Evolutionary conservation across 2,888 invertebrate species (phyloP), one percentile per base, ranked within the genome.

Genomic region (Meiosimyza decipiens): DNA sequence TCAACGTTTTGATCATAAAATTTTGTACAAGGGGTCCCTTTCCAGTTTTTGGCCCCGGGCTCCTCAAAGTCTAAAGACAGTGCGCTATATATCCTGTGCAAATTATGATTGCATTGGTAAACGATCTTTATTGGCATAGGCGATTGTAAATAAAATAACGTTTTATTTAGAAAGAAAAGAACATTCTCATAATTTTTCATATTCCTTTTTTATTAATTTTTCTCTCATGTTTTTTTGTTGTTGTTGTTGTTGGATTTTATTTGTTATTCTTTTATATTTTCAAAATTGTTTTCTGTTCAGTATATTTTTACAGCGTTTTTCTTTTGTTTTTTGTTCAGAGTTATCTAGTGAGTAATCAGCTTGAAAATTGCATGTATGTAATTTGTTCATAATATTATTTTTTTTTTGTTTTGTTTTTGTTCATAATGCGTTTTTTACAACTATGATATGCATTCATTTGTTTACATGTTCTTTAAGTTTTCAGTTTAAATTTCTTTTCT

Each of bases 391-490:
- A 57, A 68, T 72, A 55, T 49, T 71, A 22, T 71, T 75, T 72
- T 72, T 71, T 67, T 74, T 74, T 90, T 1, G 22, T 22, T 92
- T 92, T 92, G 65, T 22, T n/a, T 63, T 62, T 72, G 28, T 72
- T 63, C 68, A 74, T 74, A 66, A 40, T 40, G 40, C 40, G 40
- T 79, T 80, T 81, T 81, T 93, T 94, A 94, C 93, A 94, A 92
- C 94, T 94, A 94, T 94, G 94, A 94, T 94, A 94, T 94, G 94
- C 94, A 94, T 93, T 92, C 81, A 82, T 86, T 85, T 81, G 81
- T 82, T 82, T 83, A 79, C 79, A 40, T 64, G 12, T 72, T 66
- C 49, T n/a, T 22, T 67, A 62, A 71, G 52, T 78, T 79, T 76
- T 76, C 75, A 70, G 74, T 76, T 73, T 76, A 73, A 75, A 74